Evolutionary conservation across 2,888 invertebrate species (phyloP).

Genomic region (Drosophila pegasa): DNA sequence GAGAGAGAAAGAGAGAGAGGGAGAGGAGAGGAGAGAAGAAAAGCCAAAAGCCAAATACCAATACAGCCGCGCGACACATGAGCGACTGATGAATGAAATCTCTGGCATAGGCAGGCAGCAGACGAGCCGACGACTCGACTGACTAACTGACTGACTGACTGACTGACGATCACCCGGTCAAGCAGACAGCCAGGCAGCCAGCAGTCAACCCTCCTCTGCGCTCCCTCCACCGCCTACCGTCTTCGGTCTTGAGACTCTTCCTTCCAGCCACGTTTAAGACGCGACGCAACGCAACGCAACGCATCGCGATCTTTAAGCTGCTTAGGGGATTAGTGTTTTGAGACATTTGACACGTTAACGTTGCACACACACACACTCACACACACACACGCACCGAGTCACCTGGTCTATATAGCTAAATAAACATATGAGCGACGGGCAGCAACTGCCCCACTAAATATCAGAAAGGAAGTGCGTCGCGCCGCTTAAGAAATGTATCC

Average conservation of each 20-base stretch:
- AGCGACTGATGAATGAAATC: slow-evolving; percentile 67
- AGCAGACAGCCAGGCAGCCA: slow-evolving; percentile 62
- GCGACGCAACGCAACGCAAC: slow-evolving; percentile 61
- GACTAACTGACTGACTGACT: slow-evolving; percentile 14
- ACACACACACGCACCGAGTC: slow-evolving; percentile 14
- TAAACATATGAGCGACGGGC: slow-evolving; percentile 46
- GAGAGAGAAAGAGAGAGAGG: no score
- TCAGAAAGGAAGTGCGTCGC: slow-evolving; percentile 66
- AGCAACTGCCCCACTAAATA: slow-evolving; percentile 64
- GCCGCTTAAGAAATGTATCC: slow-evolving; percentile 67
- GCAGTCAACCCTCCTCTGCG: slow-evolving; percentile 14
- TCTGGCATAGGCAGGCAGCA: slow-evolving; percentile 41
- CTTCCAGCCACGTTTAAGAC: slow-evolving; percentile 56
- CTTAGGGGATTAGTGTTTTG: slow-evolving; percentile 83
- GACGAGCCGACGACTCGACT: slow-evolving; percentile 26
- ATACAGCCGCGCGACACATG: slow-evolving; percentile 16
- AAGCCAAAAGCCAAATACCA: slow-evolving; percentile 35
- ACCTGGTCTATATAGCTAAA: slow-evolving; percentile 36
- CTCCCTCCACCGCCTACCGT: slow-evolving; percentile 7
- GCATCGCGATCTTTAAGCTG: slow-evolving; percentile 83
- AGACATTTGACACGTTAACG: slow-evolving; percentile 83
- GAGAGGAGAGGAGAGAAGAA: slow-evolving; percentile 23
- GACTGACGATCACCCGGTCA: slow-evolving; percentile 56
- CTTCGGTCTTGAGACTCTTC: slow-evolving; percentile 19
- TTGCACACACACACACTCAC: slow-evolving; percentile 56